Percentiles rank a stretch among this genome's conserved stretches.
Conservation (phyloP, 2,113 vertebrate genomes). For the Phylloscopus whistleri region DNA sequence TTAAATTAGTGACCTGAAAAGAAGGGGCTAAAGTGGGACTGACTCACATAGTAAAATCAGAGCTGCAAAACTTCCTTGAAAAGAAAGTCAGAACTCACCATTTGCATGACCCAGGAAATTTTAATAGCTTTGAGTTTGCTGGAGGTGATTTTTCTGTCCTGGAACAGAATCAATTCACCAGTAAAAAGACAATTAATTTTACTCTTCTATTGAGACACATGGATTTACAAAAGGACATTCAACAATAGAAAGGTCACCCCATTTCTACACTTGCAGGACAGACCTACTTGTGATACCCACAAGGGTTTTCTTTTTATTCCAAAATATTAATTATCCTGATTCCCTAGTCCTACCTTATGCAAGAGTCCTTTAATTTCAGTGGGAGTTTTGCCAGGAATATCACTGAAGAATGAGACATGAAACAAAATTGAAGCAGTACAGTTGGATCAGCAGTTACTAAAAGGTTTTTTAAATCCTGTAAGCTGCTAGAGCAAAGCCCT, state of each 20-base stretch:
- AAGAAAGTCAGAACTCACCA: neutral
- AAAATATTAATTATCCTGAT: slow-evolving; percentile 5
- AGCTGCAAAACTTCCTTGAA: neutral
- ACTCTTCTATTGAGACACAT: neutral
- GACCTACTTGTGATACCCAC: neutral
- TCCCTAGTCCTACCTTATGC: neutral
- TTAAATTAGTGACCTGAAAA: slow-evolving; percentile 41
- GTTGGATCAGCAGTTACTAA: neutral
- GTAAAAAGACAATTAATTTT: slow-evolving; percentile 20
- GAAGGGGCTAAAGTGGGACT: neutral
- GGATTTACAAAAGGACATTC: neutral
- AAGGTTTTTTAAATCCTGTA: neutral
- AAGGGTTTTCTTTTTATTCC: slow-evolving; percentile 13
- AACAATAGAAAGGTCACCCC: slow-evolving; percentile 16
- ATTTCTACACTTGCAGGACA: neutral
- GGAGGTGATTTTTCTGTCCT: slow-evolving; percentile 33
- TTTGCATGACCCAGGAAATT: neutral
- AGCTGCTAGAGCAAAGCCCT: neutral
- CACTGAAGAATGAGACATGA: neutral
- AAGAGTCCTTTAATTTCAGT: slow-evolving; percentile 6
- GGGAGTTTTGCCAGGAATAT: neutral
- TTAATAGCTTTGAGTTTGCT: slow-evolving; percentile 3
- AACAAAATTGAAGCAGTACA: neutral
- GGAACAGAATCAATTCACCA: neutral
- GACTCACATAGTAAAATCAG: neutral